Percentiles rank a stretch among this genome's conserved stretches.
Conservation (phyloP, 2,113 vertebrate species). For the Castor canadensis region DNA sequence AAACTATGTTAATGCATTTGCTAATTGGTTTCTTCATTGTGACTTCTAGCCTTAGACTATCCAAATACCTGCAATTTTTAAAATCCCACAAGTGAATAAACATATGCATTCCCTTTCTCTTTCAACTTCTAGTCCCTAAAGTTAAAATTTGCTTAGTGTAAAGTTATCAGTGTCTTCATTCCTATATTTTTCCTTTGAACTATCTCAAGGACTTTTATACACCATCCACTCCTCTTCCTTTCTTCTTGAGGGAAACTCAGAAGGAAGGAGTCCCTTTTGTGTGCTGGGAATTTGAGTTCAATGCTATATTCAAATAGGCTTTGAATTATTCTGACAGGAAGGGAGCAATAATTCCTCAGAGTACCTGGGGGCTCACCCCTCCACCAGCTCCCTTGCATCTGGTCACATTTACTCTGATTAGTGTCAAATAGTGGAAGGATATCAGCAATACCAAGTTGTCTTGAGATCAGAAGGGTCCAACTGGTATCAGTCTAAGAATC, state of each 20-base stretch:
- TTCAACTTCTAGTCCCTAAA: not conserved
- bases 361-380: not conserved
- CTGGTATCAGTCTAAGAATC: not conserved
- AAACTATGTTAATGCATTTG: not conserved
- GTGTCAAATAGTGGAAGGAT: not conserved
- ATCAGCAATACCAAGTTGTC: not conserved
- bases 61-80: not conserved
- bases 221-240: not conserved
- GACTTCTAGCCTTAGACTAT: not conserved
- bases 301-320: not conserved
- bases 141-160: not conserved
- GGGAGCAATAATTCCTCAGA: not conserved
- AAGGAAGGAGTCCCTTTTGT: not conserved
- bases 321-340: slow-evolving; percentile 2
- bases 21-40: not conserved
- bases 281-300: not conserved
- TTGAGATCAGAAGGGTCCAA: not conserved
- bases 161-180: not conserved
- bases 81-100: not conserved
- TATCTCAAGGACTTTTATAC: not conserved
- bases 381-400: not conserved
- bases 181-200: not conserved
- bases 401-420: not conserved
- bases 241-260: not conserved
- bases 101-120: not conserved